phyloP scores from a whole-genome alignment of 2,113 vertebrate species.

The Crotalus horridus region DNA sequence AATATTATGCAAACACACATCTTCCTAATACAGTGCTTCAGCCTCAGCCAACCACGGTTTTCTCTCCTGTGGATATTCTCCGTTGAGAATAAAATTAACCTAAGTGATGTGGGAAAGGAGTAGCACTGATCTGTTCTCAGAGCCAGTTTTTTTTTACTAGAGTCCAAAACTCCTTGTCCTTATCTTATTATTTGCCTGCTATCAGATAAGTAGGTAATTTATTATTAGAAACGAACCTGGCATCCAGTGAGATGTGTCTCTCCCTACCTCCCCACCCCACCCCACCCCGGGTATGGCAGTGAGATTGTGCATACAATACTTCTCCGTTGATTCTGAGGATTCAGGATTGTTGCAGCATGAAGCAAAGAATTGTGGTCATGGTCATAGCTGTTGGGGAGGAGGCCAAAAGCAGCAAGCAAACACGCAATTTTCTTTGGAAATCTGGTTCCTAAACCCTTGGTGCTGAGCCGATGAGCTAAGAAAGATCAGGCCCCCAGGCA shows the following conservation, averaged over 20 bases:
- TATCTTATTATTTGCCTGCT: background rate
- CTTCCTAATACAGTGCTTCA: background rate
- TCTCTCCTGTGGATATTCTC: background rate
- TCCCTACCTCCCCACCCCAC: slow-evolving; percentile 32
- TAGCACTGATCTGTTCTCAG: background rate
- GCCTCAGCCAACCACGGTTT: background rate
- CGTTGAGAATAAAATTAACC: background rate
- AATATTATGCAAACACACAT: background rate
- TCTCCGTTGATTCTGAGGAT: slow-evolving; percentile 24
- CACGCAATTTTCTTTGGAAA: slow-evolving; percentile 19
- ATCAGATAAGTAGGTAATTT: slow-evolving; percentile 37
- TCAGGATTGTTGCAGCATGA: background rate
- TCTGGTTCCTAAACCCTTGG: background rate
- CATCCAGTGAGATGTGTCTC: slow-evolving; percentile 45
- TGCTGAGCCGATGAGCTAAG: slow-evolving; percentile 2
- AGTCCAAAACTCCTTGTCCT: slow-evolving; percentile 24
- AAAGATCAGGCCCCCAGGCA: background rate
- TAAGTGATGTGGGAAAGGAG: background rate
- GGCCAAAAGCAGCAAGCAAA: background rate
- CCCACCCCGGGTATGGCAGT: background rate
- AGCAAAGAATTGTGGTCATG: background rate
- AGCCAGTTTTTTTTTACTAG: slow-evolving; percentile 32
- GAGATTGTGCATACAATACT: slow-evolving; percentile 24
- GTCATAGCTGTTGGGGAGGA: background rate
- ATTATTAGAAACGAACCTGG: slow-evolving; percentile 40